Conservation (phyloP, 2,888 invertebrate species). For the Automeris io region DNA sequence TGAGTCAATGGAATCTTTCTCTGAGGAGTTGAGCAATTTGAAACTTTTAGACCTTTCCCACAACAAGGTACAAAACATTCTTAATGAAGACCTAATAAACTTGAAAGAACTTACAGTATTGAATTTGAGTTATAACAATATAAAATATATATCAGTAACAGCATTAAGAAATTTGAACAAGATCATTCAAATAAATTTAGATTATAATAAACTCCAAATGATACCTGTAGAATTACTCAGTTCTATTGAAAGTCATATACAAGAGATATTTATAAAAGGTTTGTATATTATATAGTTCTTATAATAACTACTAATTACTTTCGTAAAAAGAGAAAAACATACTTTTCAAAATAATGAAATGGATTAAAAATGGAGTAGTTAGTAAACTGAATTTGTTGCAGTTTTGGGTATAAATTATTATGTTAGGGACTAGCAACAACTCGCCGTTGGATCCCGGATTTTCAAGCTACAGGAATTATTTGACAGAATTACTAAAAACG, state of each 20-base stretch:
- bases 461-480: too few relatives aligned
- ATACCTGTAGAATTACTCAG: constrained; percentile 87
- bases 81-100: constrained; percentile 86
- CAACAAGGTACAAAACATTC: constrained; percentile 88
- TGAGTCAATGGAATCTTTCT: constrained; percentile 88
- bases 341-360: too few relatives aligned
- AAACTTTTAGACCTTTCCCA: constrained; percentile 89
- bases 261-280: constrained; percentile 90
- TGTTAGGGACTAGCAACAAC: too few relatives aligned
- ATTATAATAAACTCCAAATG: constrained; percentile 87
- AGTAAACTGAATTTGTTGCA: too few relatives aligned
- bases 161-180: constrained; percentile 88
- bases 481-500: too few relatives aligned
- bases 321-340: too few relatives aligned
- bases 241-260: constrained; percentile 89
- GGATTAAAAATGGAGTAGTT: too few relatives aligned
- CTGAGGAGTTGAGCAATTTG: constrained; percentile 84
- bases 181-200: constrained; percentile 86
- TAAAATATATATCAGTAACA: constrained; percentile 86
- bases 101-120: constrained; percentile 87
- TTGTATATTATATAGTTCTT: neutral
- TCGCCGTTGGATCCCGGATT: too few relatives aligned
- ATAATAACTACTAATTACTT: too few relatives aligned
- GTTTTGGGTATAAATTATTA: too few relatives aligned
- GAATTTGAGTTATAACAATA: constrained; percentile 88